Conservation (phyloP, 2,113 vertebrate species). For the Mionectes macconnelli region DNA sequence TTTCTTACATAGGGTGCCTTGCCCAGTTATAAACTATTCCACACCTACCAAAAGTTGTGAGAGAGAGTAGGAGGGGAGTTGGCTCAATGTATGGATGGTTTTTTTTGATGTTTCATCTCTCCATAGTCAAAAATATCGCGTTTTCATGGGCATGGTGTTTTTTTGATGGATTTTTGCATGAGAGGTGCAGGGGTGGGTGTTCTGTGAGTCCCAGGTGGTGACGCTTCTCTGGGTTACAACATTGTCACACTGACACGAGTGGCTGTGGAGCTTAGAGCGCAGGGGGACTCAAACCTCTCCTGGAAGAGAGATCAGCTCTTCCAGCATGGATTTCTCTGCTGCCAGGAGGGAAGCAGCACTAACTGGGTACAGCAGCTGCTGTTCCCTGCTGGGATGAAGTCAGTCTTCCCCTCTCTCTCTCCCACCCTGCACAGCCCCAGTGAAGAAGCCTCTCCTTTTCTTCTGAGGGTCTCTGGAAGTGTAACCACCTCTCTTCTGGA, state of each 20-base stretch:
- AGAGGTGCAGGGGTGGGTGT: too few relatives aligned
- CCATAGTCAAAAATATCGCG: not conserved
- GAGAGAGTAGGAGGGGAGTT: not conserved
- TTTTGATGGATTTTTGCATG: not conserved
- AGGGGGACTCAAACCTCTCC: not conserved
- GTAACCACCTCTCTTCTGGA: not conserved
- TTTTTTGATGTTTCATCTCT: not conserved
- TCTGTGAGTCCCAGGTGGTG: not conserved
- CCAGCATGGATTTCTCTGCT: not conserved
- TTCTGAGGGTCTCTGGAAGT: not conserved
- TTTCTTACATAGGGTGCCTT: not conserved
- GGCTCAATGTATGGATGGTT: not conserved
- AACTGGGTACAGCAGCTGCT: not conserved
- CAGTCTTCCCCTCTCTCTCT: not conserved
- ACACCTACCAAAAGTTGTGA: not conserved
- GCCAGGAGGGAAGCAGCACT: not conserved
- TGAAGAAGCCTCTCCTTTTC: fast-evolving
- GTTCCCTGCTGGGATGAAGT: not conserved
- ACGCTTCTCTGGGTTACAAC: not conserved
- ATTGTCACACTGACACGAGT: not conserved
- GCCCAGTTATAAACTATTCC: not conserved
- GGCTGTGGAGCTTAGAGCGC: not conserved
- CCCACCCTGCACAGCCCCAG: not conserved
- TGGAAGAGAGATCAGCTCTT: too few relatives aligned
- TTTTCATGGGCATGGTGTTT: fast-evolving